Evolutionary conservation across 92 coral and sea anemone genomes (phyloP).

Genomic region (Siderastrea siderea): DNA sequence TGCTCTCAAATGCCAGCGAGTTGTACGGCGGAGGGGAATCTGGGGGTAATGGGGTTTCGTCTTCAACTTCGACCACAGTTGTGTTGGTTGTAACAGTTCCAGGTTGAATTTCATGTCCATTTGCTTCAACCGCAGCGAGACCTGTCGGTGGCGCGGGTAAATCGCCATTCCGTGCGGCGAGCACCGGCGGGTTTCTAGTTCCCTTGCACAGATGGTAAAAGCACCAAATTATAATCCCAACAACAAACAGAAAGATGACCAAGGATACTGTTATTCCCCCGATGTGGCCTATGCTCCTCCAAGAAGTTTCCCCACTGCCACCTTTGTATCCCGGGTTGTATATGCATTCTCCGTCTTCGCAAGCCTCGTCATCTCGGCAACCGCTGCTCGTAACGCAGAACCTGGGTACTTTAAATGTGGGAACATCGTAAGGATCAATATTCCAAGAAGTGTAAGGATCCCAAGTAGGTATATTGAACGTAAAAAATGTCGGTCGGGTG

Average conservation of each 20-base stretch:
- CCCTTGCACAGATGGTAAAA: background rate
- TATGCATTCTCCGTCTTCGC: constrained; percentile 5
- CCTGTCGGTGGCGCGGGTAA: background rate
- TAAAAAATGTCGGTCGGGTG: background rate
- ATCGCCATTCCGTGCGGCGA: background rate
- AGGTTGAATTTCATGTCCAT: background rate
- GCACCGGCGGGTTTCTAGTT: background rate
- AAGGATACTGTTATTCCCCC: background rate
- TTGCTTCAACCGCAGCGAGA: background rate
- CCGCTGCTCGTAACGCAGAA: background rate
- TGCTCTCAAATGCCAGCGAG: constrained; percentile 29
- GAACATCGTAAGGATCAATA: background rate
- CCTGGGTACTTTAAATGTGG: background rate
- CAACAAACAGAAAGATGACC: background rate
- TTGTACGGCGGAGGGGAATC: constrained; percentile 71
- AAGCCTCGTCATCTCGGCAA: background rate
- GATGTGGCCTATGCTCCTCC: background rate
- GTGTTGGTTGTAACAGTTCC: constrained; percentile 4
- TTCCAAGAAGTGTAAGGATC: too few species aligned
- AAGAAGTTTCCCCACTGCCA: background rate
- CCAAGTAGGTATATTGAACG: background rate
- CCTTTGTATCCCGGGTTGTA: background rate
- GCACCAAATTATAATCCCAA: background rate
- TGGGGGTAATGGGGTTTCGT: constrained; percentile 2
- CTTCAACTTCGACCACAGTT: constrained; percentile 16